These are phyloP conservation scores for Ennomos quercinarius DNA, from an alignment of 2,888 invertebrate species.

Conservation along the genomic window DNA sequence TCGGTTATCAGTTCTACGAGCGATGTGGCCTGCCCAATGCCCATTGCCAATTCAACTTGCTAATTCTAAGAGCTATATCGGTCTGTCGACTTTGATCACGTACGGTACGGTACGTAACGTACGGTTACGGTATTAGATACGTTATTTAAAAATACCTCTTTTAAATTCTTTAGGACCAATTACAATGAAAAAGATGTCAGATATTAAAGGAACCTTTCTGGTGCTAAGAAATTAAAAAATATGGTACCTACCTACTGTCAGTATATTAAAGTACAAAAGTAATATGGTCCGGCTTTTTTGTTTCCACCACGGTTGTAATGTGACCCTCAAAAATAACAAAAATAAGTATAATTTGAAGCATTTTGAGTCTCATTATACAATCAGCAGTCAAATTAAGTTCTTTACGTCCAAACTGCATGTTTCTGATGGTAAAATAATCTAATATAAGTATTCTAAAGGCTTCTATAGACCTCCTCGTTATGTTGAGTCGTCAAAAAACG, in stretches of 20 bases:
- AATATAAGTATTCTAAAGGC: neutral
- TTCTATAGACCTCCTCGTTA: too few relatives aligned
- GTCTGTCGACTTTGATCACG: too few relatives aligned
- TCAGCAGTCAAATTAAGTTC: constrained; percentile 1
- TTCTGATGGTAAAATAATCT: constrained; percentile 1
- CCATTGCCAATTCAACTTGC: too few relatives aligned
- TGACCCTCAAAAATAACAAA: constrained; percentile 4
- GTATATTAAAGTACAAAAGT: constrained; percentile 2
- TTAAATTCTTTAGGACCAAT: constrained; percentile 7
- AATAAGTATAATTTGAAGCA: neutral
- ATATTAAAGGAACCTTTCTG: constrained; percentile 2
- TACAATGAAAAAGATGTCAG: constrained; percentile 4
- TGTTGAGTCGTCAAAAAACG: too few relatives aligned
- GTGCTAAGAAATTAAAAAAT: neutral
- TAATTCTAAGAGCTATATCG: too few relatives aligned
- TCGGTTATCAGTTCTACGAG: too few relatives aligned
- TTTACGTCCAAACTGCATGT: constrained; percentile 13
- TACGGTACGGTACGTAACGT: too few relatives aligned
- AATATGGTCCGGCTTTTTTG: neutral
- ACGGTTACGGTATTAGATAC: too few relatives aligned
- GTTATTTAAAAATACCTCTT: constrained; percentile 1
- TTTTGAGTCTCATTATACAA: constrained; percentile 17
- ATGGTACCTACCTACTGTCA: neutral
- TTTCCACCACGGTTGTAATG: neutral
- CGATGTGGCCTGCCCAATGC: neutral